phyloP scores from a whole-genome alignment of 2,797 vertebrate species.

The Myotis vivesi region DNA sequence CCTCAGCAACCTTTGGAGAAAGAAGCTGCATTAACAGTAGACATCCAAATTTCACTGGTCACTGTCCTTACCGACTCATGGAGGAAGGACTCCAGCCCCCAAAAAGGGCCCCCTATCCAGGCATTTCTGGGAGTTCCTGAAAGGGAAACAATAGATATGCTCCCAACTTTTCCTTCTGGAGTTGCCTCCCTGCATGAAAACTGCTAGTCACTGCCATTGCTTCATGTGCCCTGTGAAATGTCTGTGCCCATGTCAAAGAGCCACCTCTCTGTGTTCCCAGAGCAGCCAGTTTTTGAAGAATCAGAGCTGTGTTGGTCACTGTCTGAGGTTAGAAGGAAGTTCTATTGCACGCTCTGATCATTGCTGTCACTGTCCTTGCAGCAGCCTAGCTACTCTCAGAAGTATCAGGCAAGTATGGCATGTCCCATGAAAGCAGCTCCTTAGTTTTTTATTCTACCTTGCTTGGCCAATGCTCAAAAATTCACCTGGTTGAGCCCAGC shows the following conservation, averaged over 20 bases:
- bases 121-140: not conserved
- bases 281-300: not conserved
- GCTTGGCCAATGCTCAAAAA: not conserved
- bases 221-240: not conserved
- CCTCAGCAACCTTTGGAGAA: not conserved
- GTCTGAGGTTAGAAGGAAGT: not conserved
- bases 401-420: not conserved
- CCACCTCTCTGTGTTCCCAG: not conserved
- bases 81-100: not conserved
- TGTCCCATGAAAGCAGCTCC: not conserved
- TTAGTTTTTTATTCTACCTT: not conserved
- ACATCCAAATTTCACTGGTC: not conserved
- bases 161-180: not conserved
- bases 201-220: not conserved
- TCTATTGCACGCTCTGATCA: not conserved
- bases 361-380: not conserved
- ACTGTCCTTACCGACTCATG: not conserved
- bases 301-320: not conserved
- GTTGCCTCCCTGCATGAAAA: not conserved
- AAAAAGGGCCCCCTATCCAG: not conserved
- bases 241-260: not conserved
- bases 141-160: not conserved
- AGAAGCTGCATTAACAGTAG: not conserved
- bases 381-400: not conserved
- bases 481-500: no score